These are phyloP conservation scores for Barypeithes pellucidus DNA, from an alignment of 2,888 invertebrate species.

Conservation along the genomic window DNA sequence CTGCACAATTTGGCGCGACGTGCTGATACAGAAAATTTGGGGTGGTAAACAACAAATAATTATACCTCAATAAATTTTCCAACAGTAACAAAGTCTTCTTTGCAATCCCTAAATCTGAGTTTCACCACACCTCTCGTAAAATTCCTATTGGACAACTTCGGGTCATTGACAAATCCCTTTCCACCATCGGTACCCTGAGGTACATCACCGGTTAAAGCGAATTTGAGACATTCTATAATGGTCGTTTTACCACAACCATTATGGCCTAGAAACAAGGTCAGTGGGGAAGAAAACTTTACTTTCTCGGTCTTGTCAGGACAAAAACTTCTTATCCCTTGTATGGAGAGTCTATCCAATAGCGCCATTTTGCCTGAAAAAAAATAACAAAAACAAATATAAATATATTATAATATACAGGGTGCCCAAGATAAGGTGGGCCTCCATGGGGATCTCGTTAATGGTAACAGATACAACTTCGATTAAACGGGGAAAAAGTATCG, in stretches of 20 bases:
- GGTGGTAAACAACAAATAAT: too few species aligned
- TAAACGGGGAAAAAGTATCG: too few species aligned
- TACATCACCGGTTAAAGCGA: slow-evolving; percentile 91
- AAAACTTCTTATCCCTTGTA: slow-evolving; percentile 95
- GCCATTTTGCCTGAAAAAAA: too few species aligned
- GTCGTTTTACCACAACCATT: slow-evolving; percentile 99
- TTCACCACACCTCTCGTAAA: slow-evolving; percentile 71
- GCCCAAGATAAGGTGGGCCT: too few species aligned
- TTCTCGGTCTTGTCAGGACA: slow-evolving; percentile 83
- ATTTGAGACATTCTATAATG: slow-evolving; percentile 95
- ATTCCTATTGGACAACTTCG: slow-evolving; percentile 78
- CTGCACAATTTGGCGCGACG: too few species aligned
- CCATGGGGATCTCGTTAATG: too few species aligned
- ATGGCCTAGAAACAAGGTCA: slow-evolving; percentile 95
- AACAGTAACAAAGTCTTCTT: slow-evolving; percentile 76
- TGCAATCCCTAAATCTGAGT: slow-evolving; percentile 62
- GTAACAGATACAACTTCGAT: too few species aligned
- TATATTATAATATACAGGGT: too few species aligned
- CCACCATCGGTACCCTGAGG: slow-evolving; percentile 88
- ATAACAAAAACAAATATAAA: too few species aligned
- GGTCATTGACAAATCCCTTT: slow-evolving; percentile 92
- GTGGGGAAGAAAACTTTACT: slow-evolving; percentile 83
- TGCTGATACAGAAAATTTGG: too few species aligned
- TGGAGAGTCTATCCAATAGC: slow-evolving; percentile 81
- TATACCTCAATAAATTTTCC: slow-evolving; percentile 68